Evolutionary conservation across 2,113 vertebrate genomes (phyloP).

Genomic region (Callionymus lyra): DNA sequence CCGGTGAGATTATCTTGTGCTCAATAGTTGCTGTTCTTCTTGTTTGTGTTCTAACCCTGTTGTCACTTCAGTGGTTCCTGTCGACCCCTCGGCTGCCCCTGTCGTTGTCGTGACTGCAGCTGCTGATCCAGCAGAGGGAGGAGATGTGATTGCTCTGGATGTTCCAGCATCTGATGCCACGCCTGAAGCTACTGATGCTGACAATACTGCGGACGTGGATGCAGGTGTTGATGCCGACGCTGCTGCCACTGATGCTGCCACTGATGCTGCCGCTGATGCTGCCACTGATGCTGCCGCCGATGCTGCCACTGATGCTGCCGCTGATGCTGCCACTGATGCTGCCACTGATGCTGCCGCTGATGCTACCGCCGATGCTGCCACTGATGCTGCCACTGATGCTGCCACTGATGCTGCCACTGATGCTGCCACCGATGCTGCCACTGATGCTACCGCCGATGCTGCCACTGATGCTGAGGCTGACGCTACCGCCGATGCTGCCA

Average conservation of each 20-base stretch:
- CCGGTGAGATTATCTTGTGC: slow-evolving; percentile 41
- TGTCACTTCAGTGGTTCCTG: slow-evolving; percentile 21
- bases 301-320: slow-evolving; percentile 31
- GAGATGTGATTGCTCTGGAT: slow-evolving; percentile 29
- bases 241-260: slow-evolving; percentile 2
- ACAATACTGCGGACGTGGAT: slow-evolving; percentile 28
- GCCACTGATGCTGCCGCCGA: background rate
- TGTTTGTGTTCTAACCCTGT: background rate
- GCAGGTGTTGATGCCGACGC: slow-evolving; percentile 19
- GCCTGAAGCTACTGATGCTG: slow-evolving; percentile 24
- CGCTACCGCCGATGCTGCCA: slow-evolving; percentile 13
- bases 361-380: slow-evolving; percentile 14
- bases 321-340: slow-evolving; percentile 5
- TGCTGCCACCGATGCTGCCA: too few species aligned
- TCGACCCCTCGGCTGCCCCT: slow-evolving; percentile 24
- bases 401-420: background rate
- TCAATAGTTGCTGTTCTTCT: background rate
- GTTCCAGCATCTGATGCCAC: slow-evolving; percentile 43
- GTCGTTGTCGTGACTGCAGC: slow-evolving; percentile 41
- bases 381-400: slow-evolving; percentile 1
- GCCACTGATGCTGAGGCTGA: slow-evolving; percentile 16
- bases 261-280: slow-evolving; percentile 14
- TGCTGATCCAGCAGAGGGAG: slow-evolving; percentile 21
- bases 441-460: slow-evolving; percentile 4
- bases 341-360: slow-evolving; percentile 5